These are phyloP conservation scores for Arrhamphus sclerolepis DNA, from an alignment of 2,797 vertebrate genomes.

Conservation along the genomic window DNA sequence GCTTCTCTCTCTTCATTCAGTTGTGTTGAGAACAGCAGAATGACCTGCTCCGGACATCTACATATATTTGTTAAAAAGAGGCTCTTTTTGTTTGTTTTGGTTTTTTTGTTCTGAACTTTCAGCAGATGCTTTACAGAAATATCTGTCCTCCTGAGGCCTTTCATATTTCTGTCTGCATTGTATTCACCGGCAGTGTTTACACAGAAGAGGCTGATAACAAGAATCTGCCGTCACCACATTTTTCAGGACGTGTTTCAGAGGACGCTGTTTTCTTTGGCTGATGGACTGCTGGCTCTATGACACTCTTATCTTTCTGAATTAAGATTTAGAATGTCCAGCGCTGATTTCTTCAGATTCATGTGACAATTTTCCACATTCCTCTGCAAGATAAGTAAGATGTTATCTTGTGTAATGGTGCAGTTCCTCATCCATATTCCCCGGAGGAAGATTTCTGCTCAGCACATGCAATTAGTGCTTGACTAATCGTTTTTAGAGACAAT, in stretches of 20 bases:
- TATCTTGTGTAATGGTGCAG: background rate
- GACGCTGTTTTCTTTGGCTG: slow-evolving; percentile 46
- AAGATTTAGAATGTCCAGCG: slow-evolving; percentile 12
- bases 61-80: too few relatives aligned
- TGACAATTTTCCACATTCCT: slow-evolving; percentile 20
- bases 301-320: slow-evolving; percentile 30
- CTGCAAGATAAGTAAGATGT: background rate
- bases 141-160: slow-evolving; percentile 10
- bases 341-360: slow-evolving; percentile 4
- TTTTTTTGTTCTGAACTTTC: background rate
- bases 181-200: slow-evolving; percentile 13
- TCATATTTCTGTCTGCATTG: slow-evolving; percentile 1
- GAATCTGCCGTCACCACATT: slow-evolving; percentile 38
- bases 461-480: too few relatives aligned
- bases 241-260: slow-evolving; percentile 27
- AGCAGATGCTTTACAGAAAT: background rate
- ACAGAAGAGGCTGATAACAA: slow-evolving; percentile 9
- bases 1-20: too few relatives aligned
- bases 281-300: background rate
- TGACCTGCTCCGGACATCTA: too few relatives aligned
- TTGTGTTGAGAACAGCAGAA: too few relatives aligned
- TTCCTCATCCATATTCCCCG: background rate
- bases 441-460: too few relatives aligned
- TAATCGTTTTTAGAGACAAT: too few relatives aligned
- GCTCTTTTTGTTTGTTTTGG: too few relatives aligned